Base-by-base conservation (phyloP, 2,113 vertebrate species). In the Trichechus manatus region DNA sequence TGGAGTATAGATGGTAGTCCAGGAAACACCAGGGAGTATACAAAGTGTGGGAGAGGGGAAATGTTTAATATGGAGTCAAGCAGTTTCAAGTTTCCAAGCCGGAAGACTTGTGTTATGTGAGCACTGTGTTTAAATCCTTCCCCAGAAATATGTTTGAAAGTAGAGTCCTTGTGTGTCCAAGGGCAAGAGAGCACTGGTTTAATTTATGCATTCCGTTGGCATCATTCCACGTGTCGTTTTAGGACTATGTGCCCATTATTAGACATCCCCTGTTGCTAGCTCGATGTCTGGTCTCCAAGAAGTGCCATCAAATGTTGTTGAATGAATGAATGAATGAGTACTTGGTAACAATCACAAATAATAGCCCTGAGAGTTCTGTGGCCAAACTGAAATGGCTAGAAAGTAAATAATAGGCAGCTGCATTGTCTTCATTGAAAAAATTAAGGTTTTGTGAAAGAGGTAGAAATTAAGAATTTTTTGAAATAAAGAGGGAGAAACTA, bases 11-110 rank as follows among this genome's bases (percentile, higher is more conserved):
- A 78, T 80, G 22, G 88, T 89, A 68, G 61, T 61, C 89, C 75
- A 36, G 92, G 89, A 93, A 93, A 97, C 87, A 91, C 5, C 13
- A 93, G 64, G 63, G 61, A 91, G 64, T 89, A 81, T 44, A 89
- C 87, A 72, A 80, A 95, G 64, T 93, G 42, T 93, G 81, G 77
- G 64, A 95, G 64, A 94, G 2, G 53, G 93, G 70, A 95, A 97
- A 86, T 80, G 33, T 96, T 97, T 92, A 94, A 93, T 94, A 50
- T 20, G 44, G 75, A 94, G 59, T 92, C 79, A 93, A 87, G 50
- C 25, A 44, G 92, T 94, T 96, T 97, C 89, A 97, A 64, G 59
- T 97, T 96, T 81, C 93, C 36, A 78, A 93, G 89, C 70, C 6
- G 20, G 93, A 97, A 98, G 77, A 36, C 14, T 64, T 93, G 63